Conservation (phyloP, 2,797 vertebrate genomes). For the Falco biarmicus region DNA sequence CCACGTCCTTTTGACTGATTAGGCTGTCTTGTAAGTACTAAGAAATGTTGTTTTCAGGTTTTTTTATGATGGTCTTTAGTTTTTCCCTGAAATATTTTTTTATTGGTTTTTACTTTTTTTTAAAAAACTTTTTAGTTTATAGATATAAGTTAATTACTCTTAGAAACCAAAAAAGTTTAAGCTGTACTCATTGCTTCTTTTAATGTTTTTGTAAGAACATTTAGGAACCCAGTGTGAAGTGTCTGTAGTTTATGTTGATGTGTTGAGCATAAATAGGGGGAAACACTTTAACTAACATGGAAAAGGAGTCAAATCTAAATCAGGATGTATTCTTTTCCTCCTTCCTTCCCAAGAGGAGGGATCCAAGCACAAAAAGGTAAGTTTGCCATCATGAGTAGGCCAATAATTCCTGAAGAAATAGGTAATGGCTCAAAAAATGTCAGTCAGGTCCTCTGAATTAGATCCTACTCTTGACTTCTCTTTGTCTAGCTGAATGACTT, state of each 20-base stretch:
- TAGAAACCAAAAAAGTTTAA: neutral
- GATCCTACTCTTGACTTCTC: neutral
- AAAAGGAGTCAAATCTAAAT: neutral
- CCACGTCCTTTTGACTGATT: neutral
- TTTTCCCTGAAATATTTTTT: neutral
- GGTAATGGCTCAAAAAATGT: neutral
- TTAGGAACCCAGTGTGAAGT: fast-evolving
- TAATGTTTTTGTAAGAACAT: neutral
- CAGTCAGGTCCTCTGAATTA: neutral
- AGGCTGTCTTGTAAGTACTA: neutral
- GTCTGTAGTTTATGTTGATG: neutral
- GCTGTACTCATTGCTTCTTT: neutral
- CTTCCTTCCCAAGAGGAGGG: neutral
- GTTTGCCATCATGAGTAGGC: neutral
- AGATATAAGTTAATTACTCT: neutral
- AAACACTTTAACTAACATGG: neutral
- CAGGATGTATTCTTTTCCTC: neutral
- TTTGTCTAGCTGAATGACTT: neutral
- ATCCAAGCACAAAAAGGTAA: neutral
- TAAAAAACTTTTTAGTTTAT: neutral
- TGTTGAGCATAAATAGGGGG: neutral
- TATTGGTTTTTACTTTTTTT: neutral
- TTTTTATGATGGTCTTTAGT: neutral
- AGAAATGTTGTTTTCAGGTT: neutral
- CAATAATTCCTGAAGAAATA: neutral